Percentiles rank a stretch among this genome's conserved stretches.
Evolutionary conservation across 35 echinoderm and acorn worm genomes (phyloP).

Genomic region (Hemicentrotus pulcherrimus): DNA sequence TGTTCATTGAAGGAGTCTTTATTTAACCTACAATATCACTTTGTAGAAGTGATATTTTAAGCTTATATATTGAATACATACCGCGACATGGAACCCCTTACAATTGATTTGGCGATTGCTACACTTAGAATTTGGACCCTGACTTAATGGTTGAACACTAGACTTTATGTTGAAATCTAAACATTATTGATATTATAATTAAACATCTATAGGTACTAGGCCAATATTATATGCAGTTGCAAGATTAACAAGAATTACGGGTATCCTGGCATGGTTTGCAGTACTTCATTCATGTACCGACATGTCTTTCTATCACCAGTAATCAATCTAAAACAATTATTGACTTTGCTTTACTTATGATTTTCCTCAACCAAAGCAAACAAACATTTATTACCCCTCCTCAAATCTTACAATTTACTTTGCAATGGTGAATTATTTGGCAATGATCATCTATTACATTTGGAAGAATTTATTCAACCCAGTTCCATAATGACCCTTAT

Average conservation of each 20-base stretch:
- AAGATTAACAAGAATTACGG: background rate
- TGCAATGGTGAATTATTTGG: background rate
- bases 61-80: too few relatives aligned
- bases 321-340: background rate
- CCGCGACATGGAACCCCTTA: too few relatives aligned
- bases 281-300: background rate
- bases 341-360: slow-evolving; percentile 1
- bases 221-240: background rate
- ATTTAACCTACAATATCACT: too few relatives aligned
- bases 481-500: background rate
- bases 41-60: too few relatives aligned
- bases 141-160: background rate
- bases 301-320: background rate
- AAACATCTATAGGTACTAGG: background rate
- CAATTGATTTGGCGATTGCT: too few relatives aligned
- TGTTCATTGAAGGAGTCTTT: too few relatives aligned
- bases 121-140: background rate
- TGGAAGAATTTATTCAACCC: background rate
- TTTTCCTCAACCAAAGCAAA: background rate
- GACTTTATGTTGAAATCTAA: background rate
- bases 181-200: background rate
- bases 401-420: background rate
- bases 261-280: background rate
- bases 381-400: background rate
- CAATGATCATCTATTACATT: background rate